Base-by-base conservation (phyloP, 2,888 invertebrate species). In the Camptogramma bilineatum region DNA sequence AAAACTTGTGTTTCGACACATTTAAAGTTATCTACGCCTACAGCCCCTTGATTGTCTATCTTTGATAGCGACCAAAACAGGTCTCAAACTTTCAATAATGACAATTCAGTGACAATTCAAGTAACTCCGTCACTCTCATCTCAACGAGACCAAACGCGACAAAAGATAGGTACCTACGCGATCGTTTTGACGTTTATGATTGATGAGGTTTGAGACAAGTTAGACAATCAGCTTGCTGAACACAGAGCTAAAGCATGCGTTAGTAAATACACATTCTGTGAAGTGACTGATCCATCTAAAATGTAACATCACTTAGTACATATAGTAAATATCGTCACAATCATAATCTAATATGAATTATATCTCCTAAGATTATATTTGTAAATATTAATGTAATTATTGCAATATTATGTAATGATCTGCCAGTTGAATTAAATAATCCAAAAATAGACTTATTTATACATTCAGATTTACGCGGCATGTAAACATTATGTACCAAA, bases 401-500 rank as follows among this genome's bases (percentile, higher is more conserved):
- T 58, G 47, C 18, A 51, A 44, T 59, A 63, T 13, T n/a, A 13
- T 39, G 34, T 39, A 28, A 19, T 54, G 18, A 51, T 52, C 46
- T 60, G 62, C 58, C 55, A 63, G 60, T 63, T 31, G 34, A 57
- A 51, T 57, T 24, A 56, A 59, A 39, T 62, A 52, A 52, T 51
- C 62, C 61, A 61, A 69, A 64, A 67, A 64, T 64, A 62, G 28
- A 52, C 17, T 34, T 57, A 18, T 46, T 9, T 59, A 51, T 28
- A 39, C 54, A 28, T 17, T 54, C 39, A 59, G n/a, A n/a, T 46
- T 56, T 39, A 62, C 44, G 31, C 31, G 50, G 51, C 61, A 53
- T 61, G 57, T 46, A 10, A 31, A 18, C 28, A 56, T 50, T 64
- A 28, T 48, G 62, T 66, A 70, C 67, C 69, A 72, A 70, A 70